Percentiles rank a stretch among this genome's conserved stretches.
phyloP scores from a whole-genome alignment of 2,888 invertebrate species.

The Drosophila testacea region DNA sequence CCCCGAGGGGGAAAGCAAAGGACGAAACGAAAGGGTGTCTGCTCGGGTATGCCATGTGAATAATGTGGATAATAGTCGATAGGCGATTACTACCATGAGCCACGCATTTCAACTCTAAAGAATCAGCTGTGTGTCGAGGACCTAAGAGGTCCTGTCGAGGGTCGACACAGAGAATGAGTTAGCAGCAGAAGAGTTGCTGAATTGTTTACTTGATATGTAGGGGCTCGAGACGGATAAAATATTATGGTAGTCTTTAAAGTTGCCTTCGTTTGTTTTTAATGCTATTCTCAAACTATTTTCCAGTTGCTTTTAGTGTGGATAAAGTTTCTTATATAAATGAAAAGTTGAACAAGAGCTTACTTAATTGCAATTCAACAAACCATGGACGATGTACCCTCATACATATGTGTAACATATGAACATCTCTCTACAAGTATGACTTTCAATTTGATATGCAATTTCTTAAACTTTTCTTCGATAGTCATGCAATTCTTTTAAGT shows the following conservation, averaged over 20 bases:
- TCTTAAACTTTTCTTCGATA: background rate
- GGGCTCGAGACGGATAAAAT: constrained; percentile 42
- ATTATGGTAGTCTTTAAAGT: constrained; percentile 38
- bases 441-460: background rate
- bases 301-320: constrained; percentile 20
- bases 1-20: constrained; percentile 11
- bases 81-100: constrained; percentile 54
- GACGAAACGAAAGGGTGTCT: background rate
- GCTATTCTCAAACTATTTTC: constrained; percentile 43
- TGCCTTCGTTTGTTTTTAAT: constrained; percentile 22
- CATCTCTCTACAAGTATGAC: background rate
- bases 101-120: constrained; percentile 13
- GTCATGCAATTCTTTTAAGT: background rate
- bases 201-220: constrained; percentile 43
- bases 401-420: background rate
- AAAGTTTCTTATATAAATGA: constrained; percentile 8
- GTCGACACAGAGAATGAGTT: background rate
- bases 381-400: background rate
- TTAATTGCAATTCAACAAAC: constrained; percentile 29
- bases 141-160: constrained; percentile 4
- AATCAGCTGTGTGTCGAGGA: constrained; percentile 21
- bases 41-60: constrained; percentile 43
- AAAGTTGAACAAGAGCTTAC: constrained; percentile 19
- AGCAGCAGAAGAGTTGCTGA: constrained; percentile 18
- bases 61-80: constrained; percentile 63